Base-by-base conservation (phyloP, 2,888 invertebrate genomes). In the Pasiphila rectangulata region DNA sequence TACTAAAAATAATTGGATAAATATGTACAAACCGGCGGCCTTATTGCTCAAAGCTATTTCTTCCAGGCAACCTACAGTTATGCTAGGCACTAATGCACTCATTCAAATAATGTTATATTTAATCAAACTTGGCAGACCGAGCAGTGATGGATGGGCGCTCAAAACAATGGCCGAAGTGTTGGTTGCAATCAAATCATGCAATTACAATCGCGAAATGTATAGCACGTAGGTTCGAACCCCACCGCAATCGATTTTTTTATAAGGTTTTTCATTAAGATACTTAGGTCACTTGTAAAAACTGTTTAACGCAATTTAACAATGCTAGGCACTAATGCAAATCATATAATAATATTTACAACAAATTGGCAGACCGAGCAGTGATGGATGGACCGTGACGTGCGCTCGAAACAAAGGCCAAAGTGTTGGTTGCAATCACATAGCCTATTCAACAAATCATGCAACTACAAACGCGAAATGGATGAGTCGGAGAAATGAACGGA, bases 141-240 rank as follows among this genome's bases (percentile, higher is more conserved):
- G 69, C 78, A 69, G 74, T 84, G 83, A 85, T 85, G 75, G 83
- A 86, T 85, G 79, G 67, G 78, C 68, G 69, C 63, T 71, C 69
- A 68, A 79, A 84, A 85, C 84, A 84, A 84, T 81, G 79, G 73
- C 71, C 72, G 74, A 75, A 83, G 80, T 79, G 82, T 77, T 80
- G 74, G 75, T 73, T 75, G 80, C 81, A 84, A 84, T 83, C 79
- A 72, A 65, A 68, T 67, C 70, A 57, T 54, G 56, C 64, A 80
- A 64, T 58, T 65, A 49, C 20, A 20, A 49, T 70, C 34, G 44
- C 30, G 13, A 42, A 29, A 49, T 45, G 46, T 36, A 46, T 52
- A 45, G 16, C 37, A 9, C 10, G n/a, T n/a, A 10, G 17, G 16
- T 15, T 15, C 15, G 16, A 7, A n/a, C n/a, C n/a, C n/a, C n/a